Conservation (phyloP, 2,797 vertebrate genomes). For the Petrocephalus schoutedeni region DNA sequence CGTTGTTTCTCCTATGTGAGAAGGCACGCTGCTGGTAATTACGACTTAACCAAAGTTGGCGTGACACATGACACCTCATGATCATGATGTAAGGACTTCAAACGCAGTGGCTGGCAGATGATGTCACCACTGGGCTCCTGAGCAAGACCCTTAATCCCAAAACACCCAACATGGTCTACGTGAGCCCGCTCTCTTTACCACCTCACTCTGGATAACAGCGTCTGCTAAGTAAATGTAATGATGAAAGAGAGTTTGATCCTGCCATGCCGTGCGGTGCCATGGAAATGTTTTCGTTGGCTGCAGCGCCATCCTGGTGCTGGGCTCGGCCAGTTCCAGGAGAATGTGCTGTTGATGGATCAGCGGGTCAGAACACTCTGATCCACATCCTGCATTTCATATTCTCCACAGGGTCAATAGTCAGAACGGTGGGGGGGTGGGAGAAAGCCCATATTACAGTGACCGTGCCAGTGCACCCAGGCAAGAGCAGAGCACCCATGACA, state of each 20-base stretch:
- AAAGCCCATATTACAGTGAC: neutral
- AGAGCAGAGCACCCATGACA: neutral
- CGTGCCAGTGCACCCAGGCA: neutral
- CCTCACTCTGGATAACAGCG: neutral
- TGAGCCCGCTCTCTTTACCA: neutral
- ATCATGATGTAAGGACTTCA: neutral
- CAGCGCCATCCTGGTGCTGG: slow-evolving; percentile 39
- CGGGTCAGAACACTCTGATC: neutral
- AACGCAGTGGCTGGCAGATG: neutral
- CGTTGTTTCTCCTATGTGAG: neutral
- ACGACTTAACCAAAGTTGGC: neutral
- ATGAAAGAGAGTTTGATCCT: slow-evolving; percentile 18
- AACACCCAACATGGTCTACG: neutral
- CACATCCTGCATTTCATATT: neutral
- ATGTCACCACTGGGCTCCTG: neutral
- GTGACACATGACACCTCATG: neutral
- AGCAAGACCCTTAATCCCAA: neutral
- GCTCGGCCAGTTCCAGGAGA: neutral
- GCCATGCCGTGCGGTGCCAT: slow-evolving; percentile 37
- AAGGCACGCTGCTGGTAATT: neutral
- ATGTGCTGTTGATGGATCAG: neutral
- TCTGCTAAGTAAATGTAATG: neutral
- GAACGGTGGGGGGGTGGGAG: neutral
- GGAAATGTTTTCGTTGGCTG: slow-evolving; percentile 37
- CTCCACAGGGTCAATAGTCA: neutral